phyloP scores from a whole-genome alignment of 2,113 vertebrate genomes.

The Hippoglossus stenolepis region DNA sequence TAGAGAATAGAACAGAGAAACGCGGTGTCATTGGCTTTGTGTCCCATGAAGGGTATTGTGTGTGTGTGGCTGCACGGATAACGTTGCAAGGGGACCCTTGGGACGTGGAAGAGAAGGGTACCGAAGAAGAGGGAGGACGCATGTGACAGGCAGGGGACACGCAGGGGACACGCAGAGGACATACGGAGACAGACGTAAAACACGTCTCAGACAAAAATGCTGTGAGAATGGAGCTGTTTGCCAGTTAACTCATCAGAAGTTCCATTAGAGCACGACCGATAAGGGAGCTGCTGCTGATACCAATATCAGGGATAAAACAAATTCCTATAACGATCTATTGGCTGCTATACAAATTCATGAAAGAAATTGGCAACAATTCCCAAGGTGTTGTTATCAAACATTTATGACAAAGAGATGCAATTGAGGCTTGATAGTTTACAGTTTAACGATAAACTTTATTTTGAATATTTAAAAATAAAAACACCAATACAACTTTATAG shows the following conservation, averaged over 20 bases:
- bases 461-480: too few species aligned
- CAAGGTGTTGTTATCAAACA: too few species aligned
- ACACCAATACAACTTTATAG: too few species aligned
- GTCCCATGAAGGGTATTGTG: slow-evolving; percentile 79
- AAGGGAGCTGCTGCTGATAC: too few species aligned
- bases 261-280: too few species aligned
- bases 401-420: too few species aligned
- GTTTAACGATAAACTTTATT: too few species aligned
- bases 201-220: neutral
- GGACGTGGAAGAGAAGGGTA: slow-evolving; percentile 71
- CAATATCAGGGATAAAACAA: too few species aligned
- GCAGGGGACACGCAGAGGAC: slow-evolving; percentile 64
- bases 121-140: slow-evolving; percentile 69
- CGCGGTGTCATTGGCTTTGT: slow-evolving; percentile 73
- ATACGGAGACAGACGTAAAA: slow-evolving; percentile 44
- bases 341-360: too few species aligned
- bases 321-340: too few species aligned
- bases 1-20: slow-evolving; percentile 67
- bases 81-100: slow-evolving; percentile 69
- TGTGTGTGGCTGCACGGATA: slow-evolving; percentile 60
- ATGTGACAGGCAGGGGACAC: slow-evolving; percentile 75
- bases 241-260: slow-evolving; percentile 10
- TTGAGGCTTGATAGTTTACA: too few species aligned
- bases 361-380: too few species aligned
- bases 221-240: neutral